These are phyloP conservation scores for Hymenochirus boettgeri DNA, from an alignment of 2,113 vertebrate species.

Conservation along the genomic window DNA sequence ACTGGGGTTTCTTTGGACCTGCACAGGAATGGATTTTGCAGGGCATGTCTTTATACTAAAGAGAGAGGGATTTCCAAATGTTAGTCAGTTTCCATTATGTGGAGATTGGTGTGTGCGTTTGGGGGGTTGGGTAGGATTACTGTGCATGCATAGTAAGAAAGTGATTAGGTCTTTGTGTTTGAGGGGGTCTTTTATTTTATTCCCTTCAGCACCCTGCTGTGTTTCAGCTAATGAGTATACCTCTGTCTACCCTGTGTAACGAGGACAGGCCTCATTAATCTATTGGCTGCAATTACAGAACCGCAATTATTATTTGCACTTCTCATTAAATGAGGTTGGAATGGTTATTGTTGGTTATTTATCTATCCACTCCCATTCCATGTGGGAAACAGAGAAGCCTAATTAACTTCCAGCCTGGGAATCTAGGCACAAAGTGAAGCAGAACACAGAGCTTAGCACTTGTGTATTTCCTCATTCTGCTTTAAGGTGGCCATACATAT, in stretches of 20 bases:
- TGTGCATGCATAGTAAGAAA: not conserved
- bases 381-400: slow-evolving; percentile 30
- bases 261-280: slow-evolving; percentile 42
- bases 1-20: too few relatives aligned
- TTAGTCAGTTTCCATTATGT: too few relatives aligned
- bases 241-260: slow-evolving; percentile 37
- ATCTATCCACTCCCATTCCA: slow-evolving; percentile 36
- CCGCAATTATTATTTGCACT: slow-evolving; percentile 41
- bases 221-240: slow-evolving; percentile 37
- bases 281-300: slow-evolving; percentile 41
- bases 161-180: slow-evolving; percentile 31
- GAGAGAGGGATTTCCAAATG: too few relatives aligned
- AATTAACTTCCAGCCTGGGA: slow-evolving; percentile 33
- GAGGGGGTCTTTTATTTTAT: slow-evolving; percentile 27
- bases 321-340: slow-evolving; percentile 40
- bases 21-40: too few relatives aligned
- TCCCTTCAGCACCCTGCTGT: slow-evolving; percentile 31
- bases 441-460: not conserved
- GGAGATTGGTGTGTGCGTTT: not conserved
- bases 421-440: slow-evolving; percentile 8
- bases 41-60: too few relatives aligned
- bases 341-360: slow-evolving; percentile 42
- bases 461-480: not conserved
- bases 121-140: not conserved
- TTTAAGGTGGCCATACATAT: too few relatives aligned